phyloP scores from a whole-genome alignment of 1,140 invertebrate genomes.

The Trichoplusia ni region DNA sequence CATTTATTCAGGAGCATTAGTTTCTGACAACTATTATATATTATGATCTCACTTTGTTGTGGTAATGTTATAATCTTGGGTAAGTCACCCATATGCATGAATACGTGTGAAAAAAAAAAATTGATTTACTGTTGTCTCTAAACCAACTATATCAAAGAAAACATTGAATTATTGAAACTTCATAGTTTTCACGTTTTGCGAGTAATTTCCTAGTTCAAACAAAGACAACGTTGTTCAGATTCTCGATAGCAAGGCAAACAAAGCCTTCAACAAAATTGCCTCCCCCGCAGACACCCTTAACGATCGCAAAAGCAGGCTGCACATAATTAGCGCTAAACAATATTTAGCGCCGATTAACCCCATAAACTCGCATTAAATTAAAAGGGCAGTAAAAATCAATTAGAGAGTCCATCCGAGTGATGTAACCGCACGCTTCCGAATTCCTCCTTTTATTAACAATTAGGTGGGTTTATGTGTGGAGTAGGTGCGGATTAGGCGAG shows the following conservation, averaged over 20 bases:
- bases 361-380: conserved; percentile 54
- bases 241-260: conserved; percentile 22
- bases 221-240: conserved; percentile 4
- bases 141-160: no score
- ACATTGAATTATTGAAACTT: not conserved
- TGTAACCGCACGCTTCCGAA: conserved; percentile 72
- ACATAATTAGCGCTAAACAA: conserved; percentile 62
- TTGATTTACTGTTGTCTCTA: no score
- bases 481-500: conserved; percentile 71
- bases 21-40: no score
- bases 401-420: conserved; percentile 61
- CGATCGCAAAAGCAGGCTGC: conserved; percentile 43
- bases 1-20: no score
- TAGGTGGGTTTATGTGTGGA: conserved; percentile 76
- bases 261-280: conserved; percentile 26
- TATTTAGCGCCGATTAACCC: conserved; percentile 60
- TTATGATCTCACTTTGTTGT: no score
- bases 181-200: not conserved
- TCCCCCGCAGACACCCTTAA: conserved; percentile 34
- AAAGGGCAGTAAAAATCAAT: conserved; percentile 73
- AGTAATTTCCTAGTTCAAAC: not conserved
- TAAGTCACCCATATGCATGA: no score
- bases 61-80: no score
- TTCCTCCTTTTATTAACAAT: conserved; percentile 78
- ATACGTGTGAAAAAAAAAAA: no score